Percentiles rank a stretch among this genome's conserved stretches.
Conservation (phyloP, 1,140 invertebrate genomes). For the Brachionus paranguensis region DNA sequence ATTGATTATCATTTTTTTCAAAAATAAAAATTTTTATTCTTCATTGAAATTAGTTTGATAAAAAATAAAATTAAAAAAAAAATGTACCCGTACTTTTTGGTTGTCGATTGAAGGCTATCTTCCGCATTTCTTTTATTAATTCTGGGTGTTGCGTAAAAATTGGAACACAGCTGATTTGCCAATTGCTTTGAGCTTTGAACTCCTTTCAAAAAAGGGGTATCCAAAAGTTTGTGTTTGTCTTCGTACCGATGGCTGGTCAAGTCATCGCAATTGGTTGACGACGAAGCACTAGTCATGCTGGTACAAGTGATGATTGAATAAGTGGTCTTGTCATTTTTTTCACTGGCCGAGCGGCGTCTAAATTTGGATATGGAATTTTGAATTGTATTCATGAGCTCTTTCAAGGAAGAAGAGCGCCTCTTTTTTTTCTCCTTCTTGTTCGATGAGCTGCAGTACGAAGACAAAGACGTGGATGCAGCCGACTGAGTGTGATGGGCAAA, state of each 20-base stretch:
- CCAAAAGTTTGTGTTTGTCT: slow-evolving; percentile 11
- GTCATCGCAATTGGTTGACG: neutral
- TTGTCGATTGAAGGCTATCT: slow-evolving; percentile 31
- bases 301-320: slow-evolving; percentile 34
- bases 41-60: neutral
- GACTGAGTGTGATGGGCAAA: slow-evolving; percentile 2
- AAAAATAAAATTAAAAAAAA: neutral
- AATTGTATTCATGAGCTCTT: slow-evolving; percentile 35
- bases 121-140: slow-evolving; percentile 35
- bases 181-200: neutral
- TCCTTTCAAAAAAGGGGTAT: neutral
- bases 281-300: slow-evolving; percentile 27
- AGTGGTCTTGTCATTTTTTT: slow-evolving; percentile 36
- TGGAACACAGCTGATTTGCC: neutral
- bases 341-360: slow-evolving; percentile 33
- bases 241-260: neutral
- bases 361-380: slow-evolving; percentile 39
- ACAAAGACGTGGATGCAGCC: slow-evolving; percentile 5
- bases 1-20: too few relatives aligned
- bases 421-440: slow-evolving; percentile 39
- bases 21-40: neutral
- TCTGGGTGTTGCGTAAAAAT: slow-evolving; percentile 18
- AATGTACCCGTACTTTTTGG: slow-evolving; percentile 18
- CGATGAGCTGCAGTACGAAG: neutral
- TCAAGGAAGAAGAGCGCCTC: neutral